Base-by-base conservation (phyloP, 2,888 invertebrate species). In the Rhamphomyia laevipes region DNA sequence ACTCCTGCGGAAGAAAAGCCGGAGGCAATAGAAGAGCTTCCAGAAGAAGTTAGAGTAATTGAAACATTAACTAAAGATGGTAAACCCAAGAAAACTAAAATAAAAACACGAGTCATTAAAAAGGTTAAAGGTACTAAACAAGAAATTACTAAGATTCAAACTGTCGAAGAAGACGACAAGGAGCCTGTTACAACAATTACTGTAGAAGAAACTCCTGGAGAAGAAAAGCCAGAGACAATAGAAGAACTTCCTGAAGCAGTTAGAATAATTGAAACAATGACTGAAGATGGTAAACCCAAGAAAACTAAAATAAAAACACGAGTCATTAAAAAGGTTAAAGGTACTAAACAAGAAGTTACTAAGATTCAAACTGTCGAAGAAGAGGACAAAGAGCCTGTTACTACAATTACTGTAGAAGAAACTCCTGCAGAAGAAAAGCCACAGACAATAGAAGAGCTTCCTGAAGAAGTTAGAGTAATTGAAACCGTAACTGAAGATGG, bases 301-400 rank as follows among this genome's bases (percentile, higher is more conserved):
- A 53, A 54, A 37, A 56, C 46, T 45, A 57, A 61, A 12, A 56
- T 61, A 27, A 65, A 63, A 44, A 66, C 62, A 38, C 59, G 66
- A 13, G 61, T 60, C 11, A 61, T 66, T 41, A 66, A 61, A 49
- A 68, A 64, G 59, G 59, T 59, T 2, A 66, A 57, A 54, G 72
- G 63, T 46, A 53, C 55, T 41, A 66, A 65, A 59, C 58, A 66
- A 43, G 65, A 72, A 56, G 58, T 66, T n/a, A 70, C 68, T 1
- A 63, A 67, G 58, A 67, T 70, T 47, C 57, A 66, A 33, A 70
- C 68, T 4, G 60, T 68, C 16, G 61, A 62, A 54, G 64, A 68
- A 58, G 70, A 68, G 53, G 67, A 63, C 6, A 61, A 66, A 53
- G 55, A 57, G 35, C 67, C 68, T 10, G 57, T 63, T 42, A 65